These are phyloP conservation scores for Hymenopus coronatus DNA, from an alignment of 2,888 invertebrate species.

Conservation along the genomic window DNA sequence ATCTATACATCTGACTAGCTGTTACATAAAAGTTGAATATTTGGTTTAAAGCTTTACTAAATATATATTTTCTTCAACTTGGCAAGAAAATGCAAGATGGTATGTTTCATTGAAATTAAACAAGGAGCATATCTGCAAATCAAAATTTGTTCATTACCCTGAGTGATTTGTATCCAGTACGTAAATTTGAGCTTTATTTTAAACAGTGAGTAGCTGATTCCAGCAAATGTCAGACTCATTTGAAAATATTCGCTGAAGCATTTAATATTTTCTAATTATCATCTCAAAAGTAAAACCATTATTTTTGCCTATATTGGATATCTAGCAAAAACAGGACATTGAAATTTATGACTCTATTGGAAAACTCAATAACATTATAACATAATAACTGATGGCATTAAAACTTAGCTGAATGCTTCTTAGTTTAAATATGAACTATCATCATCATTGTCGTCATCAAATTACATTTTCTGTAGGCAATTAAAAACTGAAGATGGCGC, in stretches of 20 bases:
- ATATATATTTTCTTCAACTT: neutral
- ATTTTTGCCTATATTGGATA: too few species aligned
- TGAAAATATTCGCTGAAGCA: neutral
- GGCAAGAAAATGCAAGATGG: neutral
- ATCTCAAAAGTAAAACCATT: too few species aligned
- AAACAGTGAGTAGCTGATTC: neutral
- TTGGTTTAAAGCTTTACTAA: conserved; percentile 22
- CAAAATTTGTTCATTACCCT: neutral
- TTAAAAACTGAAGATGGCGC: too few species aligned
- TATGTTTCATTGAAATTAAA: neutral
- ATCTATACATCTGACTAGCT: neutral
- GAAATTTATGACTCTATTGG: too few species aligned
- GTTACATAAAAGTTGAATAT: neutral
- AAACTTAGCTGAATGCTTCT: too few species aligned
- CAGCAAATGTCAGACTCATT: neutral
- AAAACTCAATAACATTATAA: too few species aligned
- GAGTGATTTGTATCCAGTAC: neutral
- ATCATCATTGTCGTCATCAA: too few species aligned
- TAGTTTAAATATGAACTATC: too few species aligned
- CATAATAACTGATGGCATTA: too few species aligned
- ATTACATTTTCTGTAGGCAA: too few species aligned
- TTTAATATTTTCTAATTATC: neutral
- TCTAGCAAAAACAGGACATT: too few species aligned
- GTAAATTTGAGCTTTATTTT: neutral
- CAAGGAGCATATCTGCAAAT: neutral